Evolutionary conservation across 2,113 vertebrate species (phyloP).

Genomic region (Nansenia antarctica): DNA sequence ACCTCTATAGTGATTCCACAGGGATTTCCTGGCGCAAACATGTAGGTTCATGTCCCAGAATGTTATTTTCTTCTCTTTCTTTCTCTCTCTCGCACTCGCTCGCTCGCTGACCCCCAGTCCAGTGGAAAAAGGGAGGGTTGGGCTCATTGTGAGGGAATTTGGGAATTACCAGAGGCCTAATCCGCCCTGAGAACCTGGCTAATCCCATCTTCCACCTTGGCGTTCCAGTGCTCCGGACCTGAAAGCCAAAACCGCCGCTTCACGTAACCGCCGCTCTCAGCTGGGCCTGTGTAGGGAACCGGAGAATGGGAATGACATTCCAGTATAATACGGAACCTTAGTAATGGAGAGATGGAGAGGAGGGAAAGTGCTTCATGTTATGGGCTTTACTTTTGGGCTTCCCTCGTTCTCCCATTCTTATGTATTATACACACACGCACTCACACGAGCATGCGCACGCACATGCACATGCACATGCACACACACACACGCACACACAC

Average conservation of each 20-base stretch:
- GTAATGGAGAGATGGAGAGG: too few species aligned
- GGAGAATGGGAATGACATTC: too few species aligned
- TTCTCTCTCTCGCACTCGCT: not conserved
- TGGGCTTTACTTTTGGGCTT: too few species aligned
- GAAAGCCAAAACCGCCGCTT: conserved; percentile 39
- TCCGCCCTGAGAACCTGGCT: conserved; percentile 45
- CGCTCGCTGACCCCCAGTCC: conserved; percentile 18
- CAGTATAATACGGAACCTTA: too few species aligned
- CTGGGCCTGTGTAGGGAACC: too few species aligned
- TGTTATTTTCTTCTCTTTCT: not conserved
- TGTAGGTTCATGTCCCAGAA: not conserved
- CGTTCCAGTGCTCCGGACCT: conserved; percentile 33
- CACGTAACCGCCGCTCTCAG: too few species aligned
- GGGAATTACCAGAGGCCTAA: conserved; percentile 50
- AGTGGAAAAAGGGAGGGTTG: not conserved
- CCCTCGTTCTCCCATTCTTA: too few species aligned
- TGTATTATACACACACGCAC: too few species aligned
- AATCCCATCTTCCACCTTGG: conserved; percentile 56
- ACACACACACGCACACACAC: too few species aligned
- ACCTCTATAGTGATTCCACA: conserved; percentile 3
- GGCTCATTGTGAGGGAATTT: conserved; percentile 41
- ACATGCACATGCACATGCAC: too few species aligned
- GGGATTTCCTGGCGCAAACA: conserved; percentile 9
- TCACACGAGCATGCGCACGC: too few species aligned
- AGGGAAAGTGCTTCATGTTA: too few species aligned